These are phyloP conservation scores for Pelodytes ibericus DNA, from an alignment of 2,797 vertebrate species.

Conservation along the genomic window DNA sequence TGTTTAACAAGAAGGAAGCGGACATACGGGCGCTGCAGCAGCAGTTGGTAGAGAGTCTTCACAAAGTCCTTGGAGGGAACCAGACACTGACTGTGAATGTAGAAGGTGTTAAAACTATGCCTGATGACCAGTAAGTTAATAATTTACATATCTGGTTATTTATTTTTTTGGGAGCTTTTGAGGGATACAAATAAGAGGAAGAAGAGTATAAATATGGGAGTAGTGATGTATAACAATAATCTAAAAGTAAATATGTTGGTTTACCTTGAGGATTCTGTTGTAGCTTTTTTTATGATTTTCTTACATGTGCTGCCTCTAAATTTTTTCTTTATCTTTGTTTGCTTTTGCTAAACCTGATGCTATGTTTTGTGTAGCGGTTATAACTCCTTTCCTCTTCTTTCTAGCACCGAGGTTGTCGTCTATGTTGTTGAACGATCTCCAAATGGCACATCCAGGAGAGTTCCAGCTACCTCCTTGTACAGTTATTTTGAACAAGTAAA, in stretches of 20 bases:
- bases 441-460: conserved; percentile 92
- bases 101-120: conserved; percentile 89
- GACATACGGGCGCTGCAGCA: conserved; percentile 92
- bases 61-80: conserved; percentile 89
- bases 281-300: no score
- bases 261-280: no score
- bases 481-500: conserved; percentile 86
- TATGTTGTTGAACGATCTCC: conserved; percentile 93
- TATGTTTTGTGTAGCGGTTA: neutral
- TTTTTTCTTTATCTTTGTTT: no score
- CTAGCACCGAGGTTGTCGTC: conserved; percentile 91
- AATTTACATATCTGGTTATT: no score
- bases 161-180: no score
- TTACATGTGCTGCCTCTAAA: no score
- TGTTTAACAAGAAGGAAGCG: conserved; percentile 89
- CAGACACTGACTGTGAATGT: conserved; percentile 90
- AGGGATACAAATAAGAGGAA: no score
- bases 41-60: conserved; percentile 90
- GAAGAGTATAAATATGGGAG: no score
- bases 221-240: no score
- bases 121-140: conserved; percentile 88
- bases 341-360: neutral
- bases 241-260: no score
- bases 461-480: conserved; percentile 84
- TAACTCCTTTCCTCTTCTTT: conserved; percentile 8